phyloP scores from a whole-genome alignment of 2,113 vertebrate genomes.

The Gila orcuttii region DNA sequence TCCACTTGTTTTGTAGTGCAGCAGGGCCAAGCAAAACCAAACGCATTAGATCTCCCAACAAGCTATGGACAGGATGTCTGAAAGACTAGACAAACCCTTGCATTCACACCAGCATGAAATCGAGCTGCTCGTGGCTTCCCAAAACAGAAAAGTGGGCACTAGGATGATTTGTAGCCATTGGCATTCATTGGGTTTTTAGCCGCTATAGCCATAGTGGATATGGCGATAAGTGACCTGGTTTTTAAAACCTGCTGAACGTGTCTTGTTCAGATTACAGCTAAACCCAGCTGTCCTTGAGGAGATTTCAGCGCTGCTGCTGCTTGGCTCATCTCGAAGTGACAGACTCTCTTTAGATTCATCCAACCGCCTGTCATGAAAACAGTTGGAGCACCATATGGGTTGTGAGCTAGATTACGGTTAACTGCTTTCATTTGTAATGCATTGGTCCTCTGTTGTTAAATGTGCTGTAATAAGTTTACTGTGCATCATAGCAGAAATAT shows the following conservation, averaged over 20 bases:
- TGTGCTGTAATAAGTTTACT: background rate
- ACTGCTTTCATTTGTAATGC: conserved; percentile 24
- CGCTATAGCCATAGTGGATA: background rate
- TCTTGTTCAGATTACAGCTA: conserved; percentile 57
- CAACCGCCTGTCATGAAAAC: conserved; percentile 34
- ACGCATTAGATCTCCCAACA: conserved; percentile 15
- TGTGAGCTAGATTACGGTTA: conserved; percentile 39
- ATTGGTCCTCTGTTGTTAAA: background rate
- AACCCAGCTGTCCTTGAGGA: conserved; percentile 55
- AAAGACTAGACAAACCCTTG: conserved; percentile 38
- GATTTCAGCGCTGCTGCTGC: conserved; percentile 38
- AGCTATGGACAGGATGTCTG: conserved; percentile 43
- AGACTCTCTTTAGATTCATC: conserved; percentile 50
- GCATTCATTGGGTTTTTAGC: background rate
- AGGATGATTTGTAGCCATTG: background rate
- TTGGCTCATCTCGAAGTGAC: conserved; percentile 33
- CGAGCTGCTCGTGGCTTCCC: conserved; percentile 1
- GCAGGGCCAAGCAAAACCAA: conserved; percentile 47
- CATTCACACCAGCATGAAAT: conserved; percentile 43
- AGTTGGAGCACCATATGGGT: conserved; percentile 53
- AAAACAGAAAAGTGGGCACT: conserved; percentile 37
- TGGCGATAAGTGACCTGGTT: conserved; percentile 31
- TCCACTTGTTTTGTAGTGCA: conserved; percentile 17
- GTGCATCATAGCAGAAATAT: background rate
- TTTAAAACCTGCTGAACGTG: conserved; percentile 62